A percentile compares a stretch with the other conserved stretches of the same genome.
phyloP scores from a whole-genome alignment of 2,888 invertebrate species.

The Cheilosia vulpina region DNA sequence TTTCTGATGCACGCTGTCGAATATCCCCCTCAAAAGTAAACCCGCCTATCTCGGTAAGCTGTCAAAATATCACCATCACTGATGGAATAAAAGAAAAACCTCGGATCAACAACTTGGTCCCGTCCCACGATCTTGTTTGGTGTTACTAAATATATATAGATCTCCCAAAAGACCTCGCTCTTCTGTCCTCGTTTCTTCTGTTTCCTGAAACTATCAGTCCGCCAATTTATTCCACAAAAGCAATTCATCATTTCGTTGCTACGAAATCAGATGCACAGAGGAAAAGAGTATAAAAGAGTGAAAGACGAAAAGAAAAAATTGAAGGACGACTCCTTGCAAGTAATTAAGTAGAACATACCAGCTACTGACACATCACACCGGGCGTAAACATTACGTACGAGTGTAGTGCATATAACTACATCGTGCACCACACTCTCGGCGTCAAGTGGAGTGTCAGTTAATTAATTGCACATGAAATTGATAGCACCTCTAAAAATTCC shows the following conservation, averaged over 20 bases:
- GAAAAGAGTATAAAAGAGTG: not conserved
- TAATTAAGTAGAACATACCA: slow-evolving; percentile 71
- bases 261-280: slow-evolving; percentile 10
- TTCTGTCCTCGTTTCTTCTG: no score
- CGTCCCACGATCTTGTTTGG: no score
- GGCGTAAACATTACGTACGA: slow-evolving; percentile 71
- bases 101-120: no score
- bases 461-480: slow-evolving; percentile 75
- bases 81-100: no score
- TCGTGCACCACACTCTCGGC: slow-evolving; percentile 42
- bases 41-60: no score
- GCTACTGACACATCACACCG: slow-evolving; percentile 74
- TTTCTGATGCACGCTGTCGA: no score
- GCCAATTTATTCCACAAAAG: slow-evolving; percentile 3
- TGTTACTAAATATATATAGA: no score
- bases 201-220: no score
- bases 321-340: slow-evolving; percentile 66
- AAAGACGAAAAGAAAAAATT: not conserved
- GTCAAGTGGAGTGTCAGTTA: slow-evolving; percentile 74
- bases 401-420: slow-evolving; percentile 57
- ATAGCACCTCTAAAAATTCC: slow-evolving; percentile 70
- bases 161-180: no score
- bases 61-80: no score
- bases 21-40: no score
- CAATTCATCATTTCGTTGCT: slow-evolving; percentile 57